Conservation (phyloP, 2,113 vertebrate species). For the human (Homo sapiens) region DNA sequence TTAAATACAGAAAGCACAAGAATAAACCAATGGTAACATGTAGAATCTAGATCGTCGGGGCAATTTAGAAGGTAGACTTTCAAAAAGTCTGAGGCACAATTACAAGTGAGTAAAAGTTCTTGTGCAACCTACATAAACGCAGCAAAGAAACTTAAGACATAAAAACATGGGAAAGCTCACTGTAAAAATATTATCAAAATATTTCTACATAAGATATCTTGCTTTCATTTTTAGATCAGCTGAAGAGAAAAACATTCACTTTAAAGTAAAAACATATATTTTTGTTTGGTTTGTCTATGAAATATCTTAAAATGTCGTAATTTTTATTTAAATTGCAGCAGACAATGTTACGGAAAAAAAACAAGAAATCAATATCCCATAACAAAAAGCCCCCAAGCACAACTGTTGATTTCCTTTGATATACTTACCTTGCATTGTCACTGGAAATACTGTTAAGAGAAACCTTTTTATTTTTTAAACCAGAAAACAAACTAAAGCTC, state of each 20-base stretch:
- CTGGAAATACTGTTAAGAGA: conserved; percentile 78
- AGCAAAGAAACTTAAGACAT: conserved; percentile 80
- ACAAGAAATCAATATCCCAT: neutral
- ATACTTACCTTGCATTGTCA: conserved; percentile 90
- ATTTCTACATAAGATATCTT: conserved; percentile 79
- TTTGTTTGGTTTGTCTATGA: conserved; percentile 78
- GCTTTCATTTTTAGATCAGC: conserved; percentile 69
- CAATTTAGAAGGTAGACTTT: conserved; percentile 81
- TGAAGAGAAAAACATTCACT: conserved; percentile 63
- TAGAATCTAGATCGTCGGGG: conserved; percentile 81
- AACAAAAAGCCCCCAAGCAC: conserved; percentile 60
- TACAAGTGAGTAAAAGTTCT: conserved; percentile 85
- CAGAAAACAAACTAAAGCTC: conserved; percentile 81
- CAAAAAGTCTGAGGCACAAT: conserved; percentile 85
- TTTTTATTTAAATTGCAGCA: conserved; percentile 66
- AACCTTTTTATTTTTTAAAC: conserved; percentile 74
- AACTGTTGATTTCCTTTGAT: conserved; percentile 66
- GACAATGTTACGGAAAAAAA: conserved; percentile 28
- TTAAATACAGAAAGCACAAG: conserved; percentile 85
- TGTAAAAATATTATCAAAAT: conserved; percentile 85
- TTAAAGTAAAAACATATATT: conserved; percentile 60
- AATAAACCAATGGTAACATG: conserved; percentile 82
- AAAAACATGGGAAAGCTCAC: conserved; percentile 76
- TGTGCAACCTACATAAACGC: conserved; percentile 84
- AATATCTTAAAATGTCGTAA: conserved; percentile 61